These are phyloP conservation scores for Turritopsis dohrnii DNA, from an alignment of 30 jellyfish, hydroid and myxozoan species.

Conservation along the genomic window DNA sequence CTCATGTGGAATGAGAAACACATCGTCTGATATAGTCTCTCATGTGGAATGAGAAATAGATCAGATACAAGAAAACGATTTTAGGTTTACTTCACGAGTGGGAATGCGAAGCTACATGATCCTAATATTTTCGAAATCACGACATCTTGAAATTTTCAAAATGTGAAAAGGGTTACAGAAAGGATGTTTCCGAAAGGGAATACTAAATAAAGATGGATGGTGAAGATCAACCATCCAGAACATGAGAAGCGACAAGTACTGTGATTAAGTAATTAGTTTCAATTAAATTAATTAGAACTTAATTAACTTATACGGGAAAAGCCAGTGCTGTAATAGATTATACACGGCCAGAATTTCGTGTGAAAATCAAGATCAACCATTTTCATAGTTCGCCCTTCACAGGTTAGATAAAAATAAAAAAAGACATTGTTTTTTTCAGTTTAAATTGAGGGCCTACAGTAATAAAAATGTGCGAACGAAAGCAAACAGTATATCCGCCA, in stretches of 20 bases:
- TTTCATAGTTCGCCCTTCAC: not conserved
- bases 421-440: not conserved
- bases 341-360: not conserved
- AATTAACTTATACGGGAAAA: not conserved
- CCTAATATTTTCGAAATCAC: too few relatives aligned
- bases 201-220: not conserved
- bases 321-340: too few relatives aligned
- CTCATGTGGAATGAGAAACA: too few relatives aligned
- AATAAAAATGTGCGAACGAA: not conserved
- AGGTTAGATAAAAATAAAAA: not conserved
- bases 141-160: too few relatives aligned
- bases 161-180: too few relatives aligned
- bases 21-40: too few relatives aligned
- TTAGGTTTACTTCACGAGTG: too few relatives aligned
- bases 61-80: too few relatives aligned
- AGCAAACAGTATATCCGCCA: not conserved
- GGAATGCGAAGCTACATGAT: too few relatives aligned
- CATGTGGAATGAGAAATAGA: too few relatives aligned
- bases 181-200: not conserved
- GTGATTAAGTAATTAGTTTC: not conserved
- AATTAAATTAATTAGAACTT: too few relatives aligned
- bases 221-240: not conserved
- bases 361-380: not conserved
- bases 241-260: not conserved
- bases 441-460: not conserved